Conservation (phyloP, 2,797 vertebrate species). For the Eulemur albifrons region DNA sequence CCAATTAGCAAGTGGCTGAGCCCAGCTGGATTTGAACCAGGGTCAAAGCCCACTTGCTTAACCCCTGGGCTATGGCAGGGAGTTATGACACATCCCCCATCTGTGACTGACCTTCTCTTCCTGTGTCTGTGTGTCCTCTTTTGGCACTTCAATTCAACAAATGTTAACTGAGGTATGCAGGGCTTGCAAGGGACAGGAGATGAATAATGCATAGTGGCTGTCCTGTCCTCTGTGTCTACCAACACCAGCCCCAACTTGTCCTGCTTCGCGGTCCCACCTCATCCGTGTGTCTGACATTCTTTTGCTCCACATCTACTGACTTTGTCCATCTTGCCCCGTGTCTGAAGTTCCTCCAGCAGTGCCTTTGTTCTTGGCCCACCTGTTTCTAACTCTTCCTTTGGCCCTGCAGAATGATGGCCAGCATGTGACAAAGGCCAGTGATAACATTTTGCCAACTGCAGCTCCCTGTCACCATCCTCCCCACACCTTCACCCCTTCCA, state of each 20-base stretch:
- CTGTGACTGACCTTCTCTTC: neutral
- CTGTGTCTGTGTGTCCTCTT: neutral
- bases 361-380: conserved; percentile 24
- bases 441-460: neutral
- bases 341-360: neutral
- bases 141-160: neutral
- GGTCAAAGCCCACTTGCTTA: neutral
- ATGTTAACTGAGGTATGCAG: conserved; percentile 32
- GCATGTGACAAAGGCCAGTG: conserved; percentile 1
- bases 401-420: neutral
- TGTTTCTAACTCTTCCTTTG: conserved; percentile 30
- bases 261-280: neutral
- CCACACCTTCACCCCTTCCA: neutral
- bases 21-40: neutral
- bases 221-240: neutral
- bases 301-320: neutral
- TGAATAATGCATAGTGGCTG: neutral
- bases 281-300: neutral
- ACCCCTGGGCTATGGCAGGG: neutral
- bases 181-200: neutral
- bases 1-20: neutral
- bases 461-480: neutral
- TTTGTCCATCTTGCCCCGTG: neutral
- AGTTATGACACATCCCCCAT: neutral
- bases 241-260: neutral